Conservation (phyloP, 2,888 invertebrate species). For the Synergus gifuensis region DNA sequence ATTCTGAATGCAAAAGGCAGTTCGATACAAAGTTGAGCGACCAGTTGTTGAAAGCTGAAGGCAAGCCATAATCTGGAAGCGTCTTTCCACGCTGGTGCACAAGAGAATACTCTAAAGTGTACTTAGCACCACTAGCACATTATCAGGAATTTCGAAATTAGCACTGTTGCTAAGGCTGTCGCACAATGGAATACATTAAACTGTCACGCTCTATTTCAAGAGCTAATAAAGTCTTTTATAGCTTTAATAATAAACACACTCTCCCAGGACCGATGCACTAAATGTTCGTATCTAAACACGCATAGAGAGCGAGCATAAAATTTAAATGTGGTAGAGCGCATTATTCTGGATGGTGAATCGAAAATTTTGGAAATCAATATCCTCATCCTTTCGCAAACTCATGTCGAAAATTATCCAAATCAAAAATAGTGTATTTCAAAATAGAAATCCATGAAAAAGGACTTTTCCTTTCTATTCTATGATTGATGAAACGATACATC, state of each 20-base stretch:
- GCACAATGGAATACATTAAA: conserved; percentile 66
- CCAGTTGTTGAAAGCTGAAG: neutral
- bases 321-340: conserved; percentile 18
- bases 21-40: neutral
- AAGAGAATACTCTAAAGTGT: conserved; percentile 40
- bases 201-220: conserved; percentile 61
- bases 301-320: conserved; percentile 33
- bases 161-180: conserved; percentile 55
- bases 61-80: neutral
- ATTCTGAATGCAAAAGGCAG: neutral
- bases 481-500: too few relatives aligned
- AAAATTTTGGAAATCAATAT: neutral
- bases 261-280: conserved; percentile 29
- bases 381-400: too few relatives aligned
- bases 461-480: too few relatives aligned
- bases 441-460: too few relatives aligned
- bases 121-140: conserved; percentile 55
- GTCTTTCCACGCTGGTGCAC: neutral
- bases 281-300: conserved; percentile 36
- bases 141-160: conserved; percentile 68
- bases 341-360: neutral
- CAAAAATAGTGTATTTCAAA: too few relatives aligned
- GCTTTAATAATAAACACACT: conserved; percentile 54
- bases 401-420: too few relatives aligned
- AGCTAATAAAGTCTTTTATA: conserved; percentile 70